Percentiles rank a stretch among this genome's conserved stretches.
phyloP scores from a whole-genome alignment of 2,113 vertebrate genomes.

The Murina feae region DNA sequence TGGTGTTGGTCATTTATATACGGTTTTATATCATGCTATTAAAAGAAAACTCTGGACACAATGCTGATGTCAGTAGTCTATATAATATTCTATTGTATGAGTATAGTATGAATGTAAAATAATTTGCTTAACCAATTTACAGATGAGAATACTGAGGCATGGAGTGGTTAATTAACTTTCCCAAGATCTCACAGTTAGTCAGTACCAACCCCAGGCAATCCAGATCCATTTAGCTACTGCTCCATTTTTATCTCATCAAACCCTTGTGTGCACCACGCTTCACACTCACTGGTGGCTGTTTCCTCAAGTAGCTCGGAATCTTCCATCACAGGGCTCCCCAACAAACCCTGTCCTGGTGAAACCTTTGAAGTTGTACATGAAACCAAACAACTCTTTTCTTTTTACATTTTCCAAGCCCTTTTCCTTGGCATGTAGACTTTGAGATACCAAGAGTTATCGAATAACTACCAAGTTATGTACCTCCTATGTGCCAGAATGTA shows the following conservation, averaged over 20 bases:
- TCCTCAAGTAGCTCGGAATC: background rate
- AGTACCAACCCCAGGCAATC: background rate
- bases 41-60: background rate
- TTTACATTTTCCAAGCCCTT: background rate
- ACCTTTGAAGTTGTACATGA: slow-evolving; percentile 29
- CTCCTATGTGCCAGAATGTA: background rate
- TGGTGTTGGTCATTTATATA: background rate
- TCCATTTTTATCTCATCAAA: background rate
- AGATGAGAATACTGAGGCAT: background rate
- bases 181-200: background rate
- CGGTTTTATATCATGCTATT: background rate
- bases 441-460: background rate
- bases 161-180: background rate
- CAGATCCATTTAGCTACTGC: too few relatives aligned
- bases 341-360: background rate
- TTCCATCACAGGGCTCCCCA: background rate
- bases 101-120: background rate
- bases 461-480: background rate
- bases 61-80: background rate
- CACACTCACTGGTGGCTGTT: background rate
- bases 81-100: background rate
- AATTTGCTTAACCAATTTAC: background rate
- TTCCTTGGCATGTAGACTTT: slow-evolving; percentile 27
- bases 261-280: background rate
- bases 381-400: background rate